Evolutionary conservation across 2,113 vertebrate genomes (phyloP), one percentile per base, ranked within the genome.

Genomic region (Erythrocercus mccallii): DNA sequence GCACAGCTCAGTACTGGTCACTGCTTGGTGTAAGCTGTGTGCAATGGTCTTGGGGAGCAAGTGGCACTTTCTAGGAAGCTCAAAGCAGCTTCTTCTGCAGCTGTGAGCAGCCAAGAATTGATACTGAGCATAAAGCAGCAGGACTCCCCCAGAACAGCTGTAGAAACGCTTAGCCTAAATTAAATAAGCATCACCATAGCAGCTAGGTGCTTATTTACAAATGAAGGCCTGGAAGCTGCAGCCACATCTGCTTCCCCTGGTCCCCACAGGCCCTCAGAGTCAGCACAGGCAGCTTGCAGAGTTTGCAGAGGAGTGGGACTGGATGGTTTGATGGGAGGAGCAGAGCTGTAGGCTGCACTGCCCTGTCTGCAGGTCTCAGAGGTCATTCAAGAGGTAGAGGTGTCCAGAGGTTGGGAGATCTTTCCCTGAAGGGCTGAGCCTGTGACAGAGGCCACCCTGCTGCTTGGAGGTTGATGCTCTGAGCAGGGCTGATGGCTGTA

Each of bases 141-240:
- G 18, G 45, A 69, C 78, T 81, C 53, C 64, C 37, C 48, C 72
- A 56, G 65, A 93, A 81, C 95, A 86, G 88, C 95, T 96, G 95
- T 42, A 81, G 93, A 86, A 96, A 92, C 86, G 91, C 90, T 95
- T 76, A 68, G 31, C 25, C 37, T 20, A 81, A 93, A 93, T 95
- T 93, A 96, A 97, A 88, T 90, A 84, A 96, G 88, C 88, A 95
- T 96, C 78, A n/a, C 93, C 91, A 90, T 92, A 88, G 94, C 80
- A 95, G 92, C 90, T 90, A 88, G 86, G 76, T 95, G 93, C 88
- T 93, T 93, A 90, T 92, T 94, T 92, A 90, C 86, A 92, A 93
- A 90, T 57, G 58, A 47, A 86, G 76, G 86, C 38, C 47, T 28
- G 18, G 15, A 44, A 69, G 28, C 80, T 88, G 65, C 80, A 90